Base-by-base conservation (phyloP, 2,888 invertebrate genomes). In the Acleris cristana region DNA sequence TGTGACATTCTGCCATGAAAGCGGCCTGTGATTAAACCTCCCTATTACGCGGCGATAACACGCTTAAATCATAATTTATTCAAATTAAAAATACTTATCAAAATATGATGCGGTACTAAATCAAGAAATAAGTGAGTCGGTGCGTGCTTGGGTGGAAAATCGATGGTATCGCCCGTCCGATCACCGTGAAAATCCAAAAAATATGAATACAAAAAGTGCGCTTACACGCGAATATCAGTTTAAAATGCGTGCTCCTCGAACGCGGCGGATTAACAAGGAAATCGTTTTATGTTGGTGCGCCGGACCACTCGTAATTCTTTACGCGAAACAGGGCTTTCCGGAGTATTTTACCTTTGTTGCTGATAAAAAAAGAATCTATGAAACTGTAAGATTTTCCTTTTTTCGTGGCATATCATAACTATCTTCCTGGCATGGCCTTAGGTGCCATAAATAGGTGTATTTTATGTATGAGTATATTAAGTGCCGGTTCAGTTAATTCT, bases 1-100 rank as follows among this genome's bases (percentile, higher is more conserved):
- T 81, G 80, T 80, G 81, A 82, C 83, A 79, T 81, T 82, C 79
- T 79, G 81, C 82, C 85, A 83, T 83, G 80, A 82, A 84, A 81
- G 67, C 76, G 79, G 84, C 53, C 58, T 83, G 79, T 86, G 88
- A 87, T 89, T 88, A 89, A 85, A 83, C 79, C 78, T 83, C 77
- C 79, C 84, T 85, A 88, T 90, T 87, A 83, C 79, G 80, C 79
- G 74, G 81, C 90, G 89, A 91, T 90, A 90, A 86, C 83, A 82
- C 85, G 82, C 87, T 89, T 89, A 89, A 90, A 91, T 90, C 87
- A 91, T 92, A 92, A 92, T 92, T 91, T 92, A 92, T 92, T 92
- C 92, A 92, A 92, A 92, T 92, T 92, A 92, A 92, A 92, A 92
- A 92, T 91, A 92, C 90, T 92, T 92, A 92, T 92, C 92, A 90